phyloP scores from a whole-genome alignment of 2,797 vertebrate genomes.

The Sebastes matsubarae region DNA sequence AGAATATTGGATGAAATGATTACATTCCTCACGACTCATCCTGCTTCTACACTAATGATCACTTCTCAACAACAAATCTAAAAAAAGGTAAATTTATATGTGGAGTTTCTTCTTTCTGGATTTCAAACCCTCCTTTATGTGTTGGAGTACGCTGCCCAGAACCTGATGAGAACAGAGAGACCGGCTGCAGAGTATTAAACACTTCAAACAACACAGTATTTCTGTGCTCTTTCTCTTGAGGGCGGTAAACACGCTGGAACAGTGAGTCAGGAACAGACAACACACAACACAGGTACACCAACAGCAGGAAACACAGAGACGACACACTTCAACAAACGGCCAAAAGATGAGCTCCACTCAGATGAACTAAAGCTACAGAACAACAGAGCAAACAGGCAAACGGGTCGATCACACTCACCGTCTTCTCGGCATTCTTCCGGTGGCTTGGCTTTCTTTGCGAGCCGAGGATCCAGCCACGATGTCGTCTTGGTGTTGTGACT shows the following conservation, averaged over 20 bases:
- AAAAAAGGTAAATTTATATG: background rate
- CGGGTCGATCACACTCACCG: constrained; percentile 85
- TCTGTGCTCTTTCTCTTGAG: constrained; percentile 20
- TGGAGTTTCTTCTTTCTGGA: background rate
- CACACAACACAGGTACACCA: constrained; percentile 28
- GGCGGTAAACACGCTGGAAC: constrained; percentile 14
- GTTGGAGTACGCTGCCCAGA: background rate
- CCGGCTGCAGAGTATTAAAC: constrained; percentile 19
- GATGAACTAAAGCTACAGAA: constrained; percentile 22
- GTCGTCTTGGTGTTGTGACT: constrained; percentile 99
- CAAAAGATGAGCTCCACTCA: constrained; percentile 17
- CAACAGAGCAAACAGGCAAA: constrained; percentile 25
- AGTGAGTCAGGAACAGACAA: constrained; percentile 31
- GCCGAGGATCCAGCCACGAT: constrained; percentile 98
- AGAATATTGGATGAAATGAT: background rate
- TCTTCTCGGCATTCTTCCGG: constrained; percentile 99
- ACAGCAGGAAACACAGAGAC: constrained; percentile 30
- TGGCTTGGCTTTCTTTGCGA: constrained; percentile 98
- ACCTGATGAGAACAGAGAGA: constrained; percentile 2
- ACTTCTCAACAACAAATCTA: background rate
- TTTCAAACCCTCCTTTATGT: background rate
- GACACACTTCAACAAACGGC: constrained; percentile 9
- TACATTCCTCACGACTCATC: background rate
- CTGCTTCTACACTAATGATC: background rate
- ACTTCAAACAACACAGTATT: constrained; percentile 8